These are phyloP conservation scores for Gobiocypris rarus DNA, from an alignment of 2,113 vertebrate species.

Conservation along the genomic window DNA sequence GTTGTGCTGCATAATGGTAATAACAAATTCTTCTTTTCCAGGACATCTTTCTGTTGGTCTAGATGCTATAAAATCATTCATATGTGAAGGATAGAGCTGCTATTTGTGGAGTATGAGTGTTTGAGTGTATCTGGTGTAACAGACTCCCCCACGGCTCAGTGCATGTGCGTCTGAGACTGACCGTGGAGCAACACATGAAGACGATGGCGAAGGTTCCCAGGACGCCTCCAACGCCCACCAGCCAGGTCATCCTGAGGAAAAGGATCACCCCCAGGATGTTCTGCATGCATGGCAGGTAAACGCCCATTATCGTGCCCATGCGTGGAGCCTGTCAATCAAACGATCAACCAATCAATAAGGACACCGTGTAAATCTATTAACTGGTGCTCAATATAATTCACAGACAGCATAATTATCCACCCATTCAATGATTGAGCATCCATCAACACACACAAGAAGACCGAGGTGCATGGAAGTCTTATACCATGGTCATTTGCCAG, in stretches of 20 bases:
- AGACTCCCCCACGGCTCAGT: not conserved
- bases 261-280: conserved; percentile 99
- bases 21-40: conserved; percentile 23
- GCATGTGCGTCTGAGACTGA: conserved; percentile 73
- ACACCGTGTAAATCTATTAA: not conserved
- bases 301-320: conserved; percentile 97
- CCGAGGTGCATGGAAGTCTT: not conserved
- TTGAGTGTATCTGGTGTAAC: not conserved
- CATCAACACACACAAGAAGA: not conserved
- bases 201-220: conserved; percentile 94
- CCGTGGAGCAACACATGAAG: conserved; percentile 95
- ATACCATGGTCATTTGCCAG: too few species aligned
- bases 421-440: not conserved
- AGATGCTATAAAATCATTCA: conserved; percentile 13
- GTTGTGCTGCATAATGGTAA: not conserved
- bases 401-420: not conserved
- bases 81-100: not conserved
- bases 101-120: conserved; percentile 18
- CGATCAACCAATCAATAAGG: conserved; percentile 34
- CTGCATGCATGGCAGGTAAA: conserved; percentile 96
- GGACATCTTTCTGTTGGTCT: not conserved
- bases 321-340: conserved; percentile 82
- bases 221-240: conserved; percentile 92
- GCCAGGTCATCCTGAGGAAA: conserved; percentile 97
- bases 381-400: not conserved